A percentile compares a stretch with the other conserved stretches of the same genome.
Evolutionary conservation across 2,113 vertebrate species (phyloP).

Genomic region (Heptranchias perlo): DNA sequence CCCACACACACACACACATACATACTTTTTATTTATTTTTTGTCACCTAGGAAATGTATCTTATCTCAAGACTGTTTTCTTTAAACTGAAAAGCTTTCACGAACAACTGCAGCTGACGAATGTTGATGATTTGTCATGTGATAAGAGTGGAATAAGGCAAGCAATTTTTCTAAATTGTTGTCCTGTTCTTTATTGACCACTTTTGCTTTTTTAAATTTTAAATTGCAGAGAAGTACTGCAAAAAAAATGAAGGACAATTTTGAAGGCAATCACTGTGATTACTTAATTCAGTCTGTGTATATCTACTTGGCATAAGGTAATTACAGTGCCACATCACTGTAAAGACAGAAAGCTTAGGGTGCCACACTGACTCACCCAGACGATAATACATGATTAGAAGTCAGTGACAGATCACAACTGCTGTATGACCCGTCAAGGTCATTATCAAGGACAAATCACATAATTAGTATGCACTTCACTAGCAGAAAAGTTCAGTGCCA

Average conservation of each 20-base stretch:
- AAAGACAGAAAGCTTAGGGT: constrained; percentile 75
- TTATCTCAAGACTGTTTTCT: constrained; percentile 61
- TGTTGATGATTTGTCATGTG: constrained; percentile 61
- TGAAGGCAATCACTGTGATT: constrained; percentile 75
- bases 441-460: constrained; percentile 81
- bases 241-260: constrained; percentile 56
- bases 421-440: constrained; percentile 94
- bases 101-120: constrained; percentile 57
- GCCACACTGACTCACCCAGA: constrained; percentile 82
- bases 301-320: constrained; percentile 82
- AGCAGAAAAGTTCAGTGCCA: constrained; percentile 71
- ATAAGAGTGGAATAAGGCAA: constrained; percentile 66
- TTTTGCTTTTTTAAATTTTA: constrained; percentile 66
- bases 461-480: constrained; percentile 95
- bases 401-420: constrained; percentile 97
- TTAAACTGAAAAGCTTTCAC: constrained; percentile 59
- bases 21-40: constrained; percentile 60
- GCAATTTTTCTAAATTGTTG: constrained; percentile 66
- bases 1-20: not conserved
- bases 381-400: constrained; percentile 97
- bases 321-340: constrained; percentile 74
- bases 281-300: constrained; percentile 78
- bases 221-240: constrained; percentile 70
- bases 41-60: constrained; percentile 68
- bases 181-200: constrained; percentile 65